Evolutionary conservation across 2,113 vertebrate genomes (phyloP).

Genomic region (Muscicapa adusta): DNA sequence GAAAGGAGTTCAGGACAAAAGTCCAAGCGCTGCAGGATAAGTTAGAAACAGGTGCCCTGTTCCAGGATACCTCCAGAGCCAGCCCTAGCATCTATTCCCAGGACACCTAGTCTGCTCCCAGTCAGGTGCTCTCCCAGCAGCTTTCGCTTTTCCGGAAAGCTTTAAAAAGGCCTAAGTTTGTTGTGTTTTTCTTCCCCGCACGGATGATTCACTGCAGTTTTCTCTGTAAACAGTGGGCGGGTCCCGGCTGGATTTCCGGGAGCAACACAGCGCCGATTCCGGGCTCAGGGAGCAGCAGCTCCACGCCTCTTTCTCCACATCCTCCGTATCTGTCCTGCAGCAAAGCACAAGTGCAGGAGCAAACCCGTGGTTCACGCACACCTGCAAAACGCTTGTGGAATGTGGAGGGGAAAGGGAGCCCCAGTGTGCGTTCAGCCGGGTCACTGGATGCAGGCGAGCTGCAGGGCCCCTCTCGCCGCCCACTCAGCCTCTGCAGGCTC

Average conservation of each 20-base stretch:
- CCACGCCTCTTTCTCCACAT: fast-evolving
- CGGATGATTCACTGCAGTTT: conserved; percentile 34
- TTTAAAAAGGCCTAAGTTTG: neutral
- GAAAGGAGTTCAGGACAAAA: too few relatives aligned
- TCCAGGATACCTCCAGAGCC: neutral
- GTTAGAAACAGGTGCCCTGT: neutral
- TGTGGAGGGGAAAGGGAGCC: neutral
- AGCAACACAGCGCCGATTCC: fast-evolving
- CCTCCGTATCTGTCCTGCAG: neutral
- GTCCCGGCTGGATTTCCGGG: conserved; percentile 36
- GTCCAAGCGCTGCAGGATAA: too few relatives aligned
- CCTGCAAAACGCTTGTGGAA: neutral
- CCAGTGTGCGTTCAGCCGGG: fast-evolving
- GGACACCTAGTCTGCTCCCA: neutral
- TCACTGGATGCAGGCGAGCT: neutral
- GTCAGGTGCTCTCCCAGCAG: neutral
- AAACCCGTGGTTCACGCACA: neutral
- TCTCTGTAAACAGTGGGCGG: conserved; percentile 37
- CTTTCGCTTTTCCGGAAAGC: neutral
- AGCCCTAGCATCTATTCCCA: neutral
- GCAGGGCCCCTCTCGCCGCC: fast-evolving
- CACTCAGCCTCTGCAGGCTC: neutral
- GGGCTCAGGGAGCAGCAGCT: neutral
- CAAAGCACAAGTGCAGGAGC: neutral
- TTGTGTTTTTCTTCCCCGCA: neutral